Evolutionary conservation across 2,888 invertebrate genomes (phyloP), one percentile per base, ranked within the genome.

Genomic region (Amphiduros pacificus): DNA sequence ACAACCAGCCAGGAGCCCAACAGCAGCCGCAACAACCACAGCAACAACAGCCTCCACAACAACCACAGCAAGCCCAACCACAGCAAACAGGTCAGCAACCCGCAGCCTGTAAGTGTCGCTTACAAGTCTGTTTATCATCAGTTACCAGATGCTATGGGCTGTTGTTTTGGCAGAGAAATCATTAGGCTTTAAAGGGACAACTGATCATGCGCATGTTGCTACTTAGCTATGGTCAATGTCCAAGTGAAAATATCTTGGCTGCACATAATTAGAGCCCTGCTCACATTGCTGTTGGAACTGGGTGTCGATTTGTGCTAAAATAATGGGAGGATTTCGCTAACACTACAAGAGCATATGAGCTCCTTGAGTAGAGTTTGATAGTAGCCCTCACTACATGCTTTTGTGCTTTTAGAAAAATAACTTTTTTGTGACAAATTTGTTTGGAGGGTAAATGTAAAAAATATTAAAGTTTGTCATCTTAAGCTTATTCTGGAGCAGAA

Each of bases 1-100:
- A 83, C 64, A 74, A 76, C 44, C 81, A 78, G 70, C 74, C 75
- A 63, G 76, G 74, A 26, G 72, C 73, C 44, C 56, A 51, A 27
- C 53, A 51, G 9, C 59, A 32, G 6, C 62, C 56, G 36, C 63
- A 66, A 52, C 67, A 64, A 48, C 74, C 72, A 48, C 71, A 60
- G 53, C 70, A 67, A 22, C 77, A 71, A 54, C 74, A 72, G 57
- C 65, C 69, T 65, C 62, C 62, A 4, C 71, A 73, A 55, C 75
- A 67, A 40, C 71, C 71, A 6, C 73, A 72, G n/a, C 65, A 57
- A 32, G 62, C 55, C 26, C 73, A 67, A 17, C 71, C 58, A 66
- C 61, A 20, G 49, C 64, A 63, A 36, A 52, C 29, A 29, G 60
- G 6, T 9, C 57, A 20, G 58, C 53, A 36, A 41, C 58, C n/a